Evolutionary conservation across 2,888 invertebrate species (phyloP).

Genomic region (Eupithecia pulchellata): DNA sequence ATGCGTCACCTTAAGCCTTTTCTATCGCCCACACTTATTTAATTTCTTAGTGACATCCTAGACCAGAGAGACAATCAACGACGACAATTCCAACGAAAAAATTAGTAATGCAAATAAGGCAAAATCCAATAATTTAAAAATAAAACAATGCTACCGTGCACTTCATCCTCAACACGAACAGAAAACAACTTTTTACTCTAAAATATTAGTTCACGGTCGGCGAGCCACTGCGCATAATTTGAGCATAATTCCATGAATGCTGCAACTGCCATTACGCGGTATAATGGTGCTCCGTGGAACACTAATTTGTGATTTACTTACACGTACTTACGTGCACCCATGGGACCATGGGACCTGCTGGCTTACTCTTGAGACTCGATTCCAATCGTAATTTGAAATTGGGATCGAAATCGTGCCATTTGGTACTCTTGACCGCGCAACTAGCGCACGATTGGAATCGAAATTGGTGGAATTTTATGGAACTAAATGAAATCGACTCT

Average conservation of each 20-base stretch:
- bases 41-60: no score
- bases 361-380: no score
- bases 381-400: no score
- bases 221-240: slow-evolving; percentile 29
- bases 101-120: not conserved
- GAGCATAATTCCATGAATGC: slow-evolving; percentile 30
- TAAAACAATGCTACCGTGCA: slow-evolving; percentile 3
- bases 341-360: not conserved
- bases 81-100: not conserved
- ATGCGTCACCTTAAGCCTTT: no score
- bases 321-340: not conserved
- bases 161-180: slow-evolving; percentile 17
- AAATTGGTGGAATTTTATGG: no score
- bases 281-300: slow-evolving; percentile 21
- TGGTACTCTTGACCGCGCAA: no score
- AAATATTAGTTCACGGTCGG: slow-evolving; percentile 25
- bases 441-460: no score
- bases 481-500: no score
- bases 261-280: slow-evolving; percentile 19
- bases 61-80: not conserved
- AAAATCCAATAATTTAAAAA: not conserved
- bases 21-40: no score
- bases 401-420: no score
- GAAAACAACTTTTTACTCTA: slow-evolving; percentile 18
- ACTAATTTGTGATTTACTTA: slow-evolving; percentile 31